These are phyloP conservation scores for Limnothrissa miodon DNA, from an alignment of 2,113 vertebrate species.

Conservation along the genomic window DNA sequence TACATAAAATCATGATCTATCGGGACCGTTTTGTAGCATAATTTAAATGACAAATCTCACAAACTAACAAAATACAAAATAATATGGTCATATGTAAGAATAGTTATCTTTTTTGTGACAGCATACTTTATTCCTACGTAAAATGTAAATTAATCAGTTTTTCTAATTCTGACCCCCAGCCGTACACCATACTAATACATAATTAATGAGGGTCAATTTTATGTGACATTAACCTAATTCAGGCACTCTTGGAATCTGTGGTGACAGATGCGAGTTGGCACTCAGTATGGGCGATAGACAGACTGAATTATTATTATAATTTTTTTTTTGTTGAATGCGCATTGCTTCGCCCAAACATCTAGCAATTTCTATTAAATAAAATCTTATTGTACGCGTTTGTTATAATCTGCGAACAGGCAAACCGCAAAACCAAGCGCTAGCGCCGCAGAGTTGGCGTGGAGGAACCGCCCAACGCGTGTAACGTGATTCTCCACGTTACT, in stretches of 20 bases:
- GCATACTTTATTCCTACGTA: no score
- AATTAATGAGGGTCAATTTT: conserved; percentile 32
- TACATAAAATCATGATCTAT: no score
- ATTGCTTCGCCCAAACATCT: not conserved
- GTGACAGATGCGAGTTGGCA: conserved; percentile 7
- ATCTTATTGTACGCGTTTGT: not conserved
- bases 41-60: no score
- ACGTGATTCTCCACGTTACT: conserved; percentile 33
- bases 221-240: conserved; percentile 18
- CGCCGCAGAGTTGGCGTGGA: not conserved
- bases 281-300: not conserved
- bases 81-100: no score
- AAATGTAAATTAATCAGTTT: no score
- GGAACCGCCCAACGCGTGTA: conserved; percentile 49
- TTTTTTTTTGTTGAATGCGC: not conserved
- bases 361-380: not conserved
- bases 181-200: conserved; percentile 17
- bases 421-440: not conserved
- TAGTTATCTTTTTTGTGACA: no score
- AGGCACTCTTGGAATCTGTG: not conserved
- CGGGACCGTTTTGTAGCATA: no score
- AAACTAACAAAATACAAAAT: no score
- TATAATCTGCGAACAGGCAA: not conserved
- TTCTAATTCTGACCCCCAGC: not conserved
- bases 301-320: not conserved